Base-by-base conservation (phyloP, 2,797 vertebrate genomes). In the Rhyacichthys aspro region DNA sequence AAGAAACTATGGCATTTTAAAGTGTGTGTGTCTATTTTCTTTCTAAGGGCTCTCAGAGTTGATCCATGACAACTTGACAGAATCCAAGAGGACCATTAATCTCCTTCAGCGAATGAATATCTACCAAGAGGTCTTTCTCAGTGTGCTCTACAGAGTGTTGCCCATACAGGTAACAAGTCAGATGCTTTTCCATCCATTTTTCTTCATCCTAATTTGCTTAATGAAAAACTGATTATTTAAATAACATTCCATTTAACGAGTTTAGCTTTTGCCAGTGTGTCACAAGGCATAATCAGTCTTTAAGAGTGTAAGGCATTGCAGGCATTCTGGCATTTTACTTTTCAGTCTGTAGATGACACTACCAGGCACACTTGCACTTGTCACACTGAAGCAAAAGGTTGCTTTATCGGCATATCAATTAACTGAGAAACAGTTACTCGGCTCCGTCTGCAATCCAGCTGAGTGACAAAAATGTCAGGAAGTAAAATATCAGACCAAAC, bases 61-160 rank as follows among this genome's bases (percentile, higher is more conserved):
- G 86, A 94, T 97, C 85, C 93, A 95, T 84, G 97, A 99, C 90
- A 99, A 99, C 91, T 90, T 93, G 90, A 99, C 98, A 33, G 98
- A 99, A 88, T 98, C 97, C 80, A 94, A 94, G 91, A 94, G 93
- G 89, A 98, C 95, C 76, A 95, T 99, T 87, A 99, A 99, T 88
- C 94, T 99, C 82, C 93, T 99, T 49, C 94, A 96, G 81, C 92
- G 95, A 74, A 99, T 99, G 96, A 99, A 99, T 89, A 94, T 98
- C 86, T 99, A 99, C 91, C 96, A 99, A 76, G 97, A 99, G 82
- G 94, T 99, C 78, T 90, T 98, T 72, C 95, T 99, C 82, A 93
- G 95, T 59, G 78, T 95, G 80, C 91, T 98, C 69, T 99, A 98
- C 89, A 94, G 93, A 88, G 67, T 90, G 69, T 87, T 99, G 64